phyloP scores from a whole-genome alignment of 2,888 invertebrate species.

The Acrobasis consociella region DNA sequence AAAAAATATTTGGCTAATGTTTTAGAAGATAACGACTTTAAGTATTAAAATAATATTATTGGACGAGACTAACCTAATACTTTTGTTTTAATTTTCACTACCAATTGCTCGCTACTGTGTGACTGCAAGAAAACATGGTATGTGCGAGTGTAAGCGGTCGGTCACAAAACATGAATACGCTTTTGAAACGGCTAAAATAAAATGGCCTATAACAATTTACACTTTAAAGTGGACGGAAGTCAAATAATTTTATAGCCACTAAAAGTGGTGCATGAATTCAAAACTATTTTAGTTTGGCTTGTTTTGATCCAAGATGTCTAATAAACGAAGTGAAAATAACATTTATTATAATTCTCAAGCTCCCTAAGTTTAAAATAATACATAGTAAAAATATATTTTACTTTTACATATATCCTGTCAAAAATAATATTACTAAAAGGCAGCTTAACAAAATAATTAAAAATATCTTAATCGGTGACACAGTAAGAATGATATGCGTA shows the following conservation, averaged over 20 bases:
- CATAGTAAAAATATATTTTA: no score
- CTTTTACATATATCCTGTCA: neutral
- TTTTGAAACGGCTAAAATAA: conserved; percentile 62
- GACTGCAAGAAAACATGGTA: conserved; percentile 10
- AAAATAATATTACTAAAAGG: neutral
- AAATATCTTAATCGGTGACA: conserved; percentile 11
- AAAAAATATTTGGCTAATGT: no score
- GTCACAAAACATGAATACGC: conserved; percentile 63
- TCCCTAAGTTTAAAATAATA: no score
- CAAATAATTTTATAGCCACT: conserved; percentile 56
- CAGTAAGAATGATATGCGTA: conserved; percentile 11
- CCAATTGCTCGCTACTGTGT: conserved; percentile 13
- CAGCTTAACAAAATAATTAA: conserved; percentile 15
- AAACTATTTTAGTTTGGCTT: conserved; percentile 10
- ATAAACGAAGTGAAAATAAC: neutral
- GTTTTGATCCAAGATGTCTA: conserved; percentile 4
- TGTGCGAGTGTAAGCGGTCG: conserved; percentile 14
- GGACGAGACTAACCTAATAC: no score
- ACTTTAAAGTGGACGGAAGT: conserved; percentile 62
- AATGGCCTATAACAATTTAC: conserved; percentile 65
- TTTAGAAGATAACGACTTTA: no score
- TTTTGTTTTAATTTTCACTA: no score
- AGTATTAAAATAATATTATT: no score
- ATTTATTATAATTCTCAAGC: neutral
- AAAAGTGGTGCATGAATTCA: conserved; percentile 38